Percentiles rank a stretch among this genome's conserved stretches.
These are phyloP conservation scores for Drosophila sturtevanti DNA, from an alignment of 1,140 invertebrate genomes.

Conservation along the genomic window DNA sequence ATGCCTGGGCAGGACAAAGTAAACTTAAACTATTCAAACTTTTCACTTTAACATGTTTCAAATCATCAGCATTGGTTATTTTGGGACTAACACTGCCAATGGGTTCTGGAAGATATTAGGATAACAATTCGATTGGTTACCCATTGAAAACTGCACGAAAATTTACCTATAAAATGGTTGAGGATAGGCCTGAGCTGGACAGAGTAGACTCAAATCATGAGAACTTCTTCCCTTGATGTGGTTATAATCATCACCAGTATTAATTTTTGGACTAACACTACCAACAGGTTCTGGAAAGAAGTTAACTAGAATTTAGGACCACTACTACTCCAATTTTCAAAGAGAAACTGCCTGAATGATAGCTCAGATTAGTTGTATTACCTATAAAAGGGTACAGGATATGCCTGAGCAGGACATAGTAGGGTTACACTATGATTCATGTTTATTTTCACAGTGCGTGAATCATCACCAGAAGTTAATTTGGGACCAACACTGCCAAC, in stretches of 20 bases:
- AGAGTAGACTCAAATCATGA: conserved; percentile 84
- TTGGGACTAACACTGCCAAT: conserved; percentile 88
- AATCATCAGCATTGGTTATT: conserved; percentile 84
- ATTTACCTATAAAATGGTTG: conserved; percentile 86
- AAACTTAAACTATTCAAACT: conserved; percentile 73
- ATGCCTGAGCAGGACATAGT: conserved; percentile 87
- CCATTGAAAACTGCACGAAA: conserved; percentile 49
- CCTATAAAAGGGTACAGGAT: conserved; percentile 87
- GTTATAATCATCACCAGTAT: conserved; percentile 73
- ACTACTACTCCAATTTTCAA: not conserved
- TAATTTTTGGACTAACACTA: conserved; percentile 83
- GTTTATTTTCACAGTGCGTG: conserved; percentile 83
- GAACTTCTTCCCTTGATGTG: conserved; percentile 67
- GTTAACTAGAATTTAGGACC: not conserved
- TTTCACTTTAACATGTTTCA: conserved; percentile 46
- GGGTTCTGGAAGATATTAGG: conserved; percentile 85
- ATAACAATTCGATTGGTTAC: not conserved
- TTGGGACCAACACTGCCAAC: conserved; percentile 86
- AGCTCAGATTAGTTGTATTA: conserved; percentile 69
- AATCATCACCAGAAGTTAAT: conserved; percentile 83
- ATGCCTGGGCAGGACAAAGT: conserved; percentile 88
- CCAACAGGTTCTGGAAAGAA: conserved; percentile 82
- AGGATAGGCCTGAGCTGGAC: conserved; percentile 87
- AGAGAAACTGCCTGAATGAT: conserved; percentile 55
- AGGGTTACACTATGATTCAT: conserved; percentile 83